Evolutionary conservation across 2,113 vertebrate species (phyloP).

Genomic region (Microcebus murinus): DNA sequence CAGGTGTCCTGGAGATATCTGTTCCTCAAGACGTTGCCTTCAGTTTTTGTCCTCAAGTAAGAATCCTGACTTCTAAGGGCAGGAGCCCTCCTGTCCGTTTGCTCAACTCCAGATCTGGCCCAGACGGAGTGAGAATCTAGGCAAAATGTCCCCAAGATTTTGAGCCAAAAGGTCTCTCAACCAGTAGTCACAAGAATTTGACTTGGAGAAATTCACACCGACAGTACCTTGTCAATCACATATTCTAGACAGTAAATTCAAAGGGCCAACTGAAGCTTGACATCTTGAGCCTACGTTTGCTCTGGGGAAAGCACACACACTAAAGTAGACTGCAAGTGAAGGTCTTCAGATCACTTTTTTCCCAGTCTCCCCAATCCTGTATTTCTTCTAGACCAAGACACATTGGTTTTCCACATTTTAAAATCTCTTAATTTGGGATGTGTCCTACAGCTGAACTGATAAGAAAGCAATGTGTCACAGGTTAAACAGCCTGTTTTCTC

Average conservation of each 20-base stretch:
- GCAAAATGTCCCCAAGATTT: background rate
- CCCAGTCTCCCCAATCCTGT: background rate
- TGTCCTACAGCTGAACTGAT: background rate
- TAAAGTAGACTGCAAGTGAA: background rate
- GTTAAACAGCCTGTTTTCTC: background rate
- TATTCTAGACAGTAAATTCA: background rate
- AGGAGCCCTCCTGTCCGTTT: background rate
- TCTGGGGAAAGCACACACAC: background rate
- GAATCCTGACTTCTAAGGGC: background rate
- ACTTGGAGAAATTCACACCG: background rate
- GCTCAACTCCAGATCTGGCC: background rate
- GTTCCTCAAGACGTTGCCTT: background rate
- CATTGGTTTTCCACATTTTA: background rate
- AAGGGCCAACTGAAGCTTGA: background rate
- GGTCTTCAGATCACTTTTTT: background rate
- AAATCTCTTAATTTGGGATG: background rate
- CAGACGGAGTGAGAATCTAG: background rate
- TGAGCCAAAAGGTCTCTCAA: background rate
- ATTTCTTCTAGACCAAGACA: background rate
- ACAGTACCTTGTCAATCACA: background rate
- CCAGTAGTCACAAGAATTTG: background rate
- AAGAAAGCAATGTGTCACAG: background rate
- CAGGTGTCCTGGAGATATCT: background rate
- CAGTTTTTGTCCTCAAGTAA: background rate
- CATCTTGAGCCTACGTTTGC: background rate